Conservation (phyloP, 2,113 vertebrate species). For the Aphelocoma coerulescens region DNA sequence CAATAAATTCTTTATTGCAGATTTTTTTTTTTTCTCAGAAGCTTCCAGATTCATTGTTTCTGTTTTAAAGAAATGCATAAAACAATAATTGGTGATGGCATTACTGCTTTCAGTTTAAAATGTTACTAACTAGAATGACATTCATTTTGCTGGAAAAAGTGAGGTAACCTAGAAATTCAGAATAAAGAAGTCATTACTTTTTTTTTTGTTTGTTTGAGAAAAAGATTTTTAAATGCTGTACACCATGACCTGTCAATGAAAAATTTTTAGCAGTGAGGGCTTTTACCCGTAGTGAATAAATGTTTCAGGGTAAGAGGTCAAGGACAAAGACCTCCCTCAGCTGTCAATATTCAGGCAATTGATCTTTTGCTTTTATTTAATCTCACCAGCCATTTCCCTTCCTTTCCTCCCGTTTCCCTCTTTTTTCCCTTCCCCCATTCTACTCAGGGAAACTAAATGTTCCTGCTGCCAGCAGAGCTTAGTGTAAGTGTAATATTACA, state of each 20-base stretch:
- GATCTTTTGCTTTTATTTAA: slow-evolving; percentile 70
- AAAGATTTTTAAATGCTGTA: neutral
- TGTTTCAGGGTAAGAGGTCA: slow-evolving; percentile 47
- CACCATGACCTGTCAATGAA: neutral
- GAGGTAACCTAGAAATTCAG: neutral
- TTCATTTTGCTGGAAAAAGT: neutral
- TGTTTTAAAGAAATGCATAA: neutral
- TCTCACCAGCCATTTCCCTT: slow-evolving; percentile 60
- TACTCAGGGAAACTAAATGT: slow-evolving; percentile 67
- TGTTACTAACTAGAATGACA: neutral
- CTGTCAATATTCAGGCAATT: slow-evolving; percentile 69
- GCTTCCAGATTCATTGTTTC: neutral
- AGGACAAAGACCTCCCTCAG: slow-evolving; percentile 58
- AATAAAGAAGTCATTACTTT: neutral
- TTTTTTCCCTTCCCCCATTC: neutral
- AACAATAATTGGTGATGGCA: neutral
- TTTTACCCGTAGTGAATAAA: slow-evolving; percentile 36
- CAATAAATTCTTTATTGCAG: neutral
- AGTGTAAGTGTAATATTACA: slow-evolving; percentile 73
- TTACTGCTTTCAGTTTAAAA: neutral
- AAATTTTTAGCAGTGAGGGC: neutral
- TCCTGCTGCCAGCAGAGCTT: slow-evolving; percentile 67
- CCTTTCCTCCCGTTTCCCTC: neutral
- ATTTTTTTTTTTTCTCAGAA: slow-evolving; percentile 5
- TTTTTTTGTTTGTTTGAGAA: neutral